Evolutionary conservation across 2,888 invertebrate genomes (phyloP).

Genomic region (Caenorhabditis uteleia): DNA sequence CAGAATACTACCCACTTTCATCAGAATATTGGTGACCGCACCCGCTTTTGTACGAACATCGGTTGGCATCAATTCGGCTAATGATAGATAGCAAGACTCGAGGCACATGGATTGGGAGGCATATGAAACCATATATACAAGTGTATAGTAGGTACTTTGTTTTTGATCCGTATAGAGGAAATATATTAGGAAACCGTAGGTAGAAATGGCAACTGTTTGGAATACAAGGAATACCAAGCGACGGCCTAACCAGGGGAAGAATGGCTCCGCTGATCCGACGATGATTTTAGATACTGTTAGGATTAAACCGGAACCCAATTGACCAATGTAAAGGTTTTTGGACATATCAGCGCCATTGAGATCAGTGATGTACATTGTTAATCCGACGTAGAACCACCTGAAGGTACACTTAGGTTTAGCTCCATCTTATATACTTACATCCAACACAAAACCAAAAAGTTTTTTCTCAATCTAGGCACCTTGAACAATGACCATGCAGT

Average conservation of each 20-base stretch:
- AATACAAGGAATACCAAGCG: slow-evolving; percentile 28
- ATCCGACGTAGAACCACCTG: slow-evolving; percentile 29
- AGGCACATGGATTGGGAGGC: slow-evolving; percentile 31
- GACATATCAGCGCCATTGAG: slow-evolving; percentile 39
- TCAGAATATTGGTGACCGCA: slow-evolving; percentile 22
- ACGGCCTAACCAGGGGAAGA: slow-evolving; percentile 21
- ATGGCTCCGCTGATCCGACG: slow-evolving; percentile 28
- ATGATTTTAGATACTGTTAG: slow-evolving; percentile 22
- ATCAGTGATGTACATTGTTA: slow-evolving; percentile 34
- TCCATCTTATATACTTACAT: no score
- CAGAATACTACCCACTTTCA: slow-evolving; percentile 23
- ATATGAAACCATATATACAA: slow-evolving; percentile 23
- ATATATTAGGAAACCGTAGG: slow-evolving; percentile 14
- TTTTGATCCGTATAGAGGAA: slow-evolving; percentile 15
- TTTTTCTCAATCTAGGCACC: slow-evolving; percentile 12
- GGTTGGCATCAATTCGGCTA: slow-evolving; percentile 39
- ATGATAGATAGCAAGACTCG: slow-evolving; percentile 28
- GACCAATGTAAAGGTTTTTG: slow-evolving; percentile 30
- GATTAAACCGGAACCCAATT: slow-evolving; percentile 27
- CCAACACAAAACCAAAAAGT: slow-evolving; percentile 22
- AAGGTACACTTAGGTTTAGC: background rate
- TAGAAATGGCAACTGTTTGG: slow-evolving; percentile 22
- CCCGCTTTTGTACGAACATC: slow-evolving; percentile 28
- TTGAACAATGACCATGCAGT: slow-evolving; percentile 13
- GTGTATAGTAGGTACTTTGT: slow-evolving; percentile 6